Percentiles rank a stretch among this genome's conserved stretches.
Conservation (phyloP, 1,140 invertebrate species). For the Polyergus mexicanus region DNA sequence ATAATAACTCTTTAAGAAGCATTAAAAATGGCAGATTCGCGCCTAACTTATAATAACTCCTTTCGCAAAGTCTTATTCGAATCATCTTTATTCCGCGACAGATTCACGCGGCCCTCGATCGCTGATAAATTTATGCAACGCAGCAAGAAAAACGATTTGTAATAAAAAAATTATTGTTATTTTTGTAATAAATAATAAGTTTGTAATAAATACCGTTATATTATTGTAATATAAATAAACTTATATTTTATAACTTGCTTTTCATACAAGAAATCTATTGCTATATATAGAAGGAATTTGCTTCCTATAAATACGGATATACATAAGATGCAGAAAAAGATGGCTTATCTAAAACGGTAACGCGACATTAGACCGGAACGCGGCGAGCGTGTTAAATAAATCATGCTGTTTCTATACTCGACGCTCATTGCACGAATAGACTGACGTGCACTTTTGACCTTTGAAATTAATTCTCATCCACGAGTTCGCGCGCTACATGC, state of each 20-base stretch:
- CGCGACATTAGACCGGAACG: neutral
- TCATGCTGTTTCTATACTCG: conserved; percentile 29
- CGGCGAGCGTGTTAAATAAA: conserved; percentile 33
- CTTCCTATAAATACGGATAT: too few species aligned
- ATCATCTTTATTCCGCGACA: neutral
- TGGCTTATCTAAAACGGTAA: conserved; percentile 32
- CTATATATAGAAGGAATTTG: too few species aligned
- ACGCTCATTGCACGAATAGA: conserved; percentile 18
- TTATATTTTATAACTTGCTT: too few species aligned
- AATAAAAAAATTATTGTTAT: too few species aligned
- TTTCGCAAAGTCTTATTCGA: neutral
- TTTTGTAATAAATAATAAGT: too few species aligned
- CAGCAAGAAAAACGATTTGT: neutral
- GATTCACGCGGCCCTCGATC: neutral
- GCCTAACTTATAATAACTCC: neutral
- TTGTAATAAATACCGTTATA: too few species aligned
- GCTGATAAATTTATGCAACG: neutral
- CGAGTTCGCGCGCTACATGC: conserved; percentile 4
- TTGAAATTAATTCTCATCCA: conserved; percentile 55
- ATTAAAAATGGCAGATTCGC: neutral
- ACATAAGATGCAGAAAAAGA: neutral
- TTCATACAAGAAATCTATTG: neutral
- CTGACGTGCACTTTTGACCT: conserved; percentile 49
- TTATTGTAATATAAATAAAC: neutral
- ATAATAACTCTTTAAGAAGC: conserved; percentile 11